phyloP scores from a whole-genome alignment of 2,113 vertebrate species.

The Mormyrus lacerda region DNA sequence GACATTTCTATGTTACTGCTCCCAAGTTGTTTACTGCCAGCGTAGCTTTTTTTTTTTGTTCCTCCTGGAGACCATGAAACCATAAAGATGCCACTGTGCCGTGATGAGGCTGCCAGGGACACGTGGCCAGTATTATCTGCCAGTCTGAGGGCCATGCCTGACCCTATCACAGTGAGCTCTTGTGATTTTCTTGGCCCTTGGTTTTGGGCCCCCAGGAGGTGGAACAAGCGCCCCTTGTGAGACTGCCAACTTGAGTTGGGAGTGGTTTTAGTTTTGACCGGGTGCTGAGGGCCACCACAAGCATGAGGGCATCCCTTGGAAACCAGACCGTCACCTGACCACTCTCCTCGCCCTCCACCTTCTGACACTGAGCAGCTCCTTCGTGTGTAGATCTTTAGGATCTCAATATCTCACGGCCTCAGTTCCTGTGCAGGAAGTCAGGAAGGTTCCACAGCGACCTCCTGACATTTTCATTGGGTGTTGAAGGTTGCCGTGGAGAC shows the following conservation, averaged over 20 bases:
- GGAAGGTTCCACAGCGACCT: background rate
- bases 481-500: background rate
- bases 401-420: background rate
- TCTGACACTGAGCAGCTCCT: background rate
- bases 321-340: background rate
- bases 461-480: background rate
- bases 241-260: background rate
- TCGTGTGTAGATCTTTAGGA: background rate
- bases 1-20: background rate
- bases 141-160: slow-evolving; percentile 17
- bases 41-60: background rate
- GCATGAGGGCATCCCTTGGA: background rate
- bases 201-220: slow-evolving; percentile 12
- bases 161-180: slow-evolving; percentile 26
- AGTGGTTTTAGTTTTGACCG: background rate
- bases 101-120: slow-evolving; percentile 15
- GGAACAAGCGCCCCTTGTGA: background rate
- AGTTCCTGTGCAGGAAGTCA: background rate
- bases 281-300: background rate
- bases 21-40: background rate
- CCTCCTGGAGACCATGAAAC: background rate
- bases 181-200: slow-evolving; percentile 27
- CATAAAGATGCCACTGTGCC: slow-evolving; percentile 17
- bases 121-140: slow-evolving; percentile 35
- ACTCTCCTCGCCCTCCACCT: background rate